Base-by-base conservation (phyloP, 2,797 vertebrate genomes). In the Melanotaenia pygmaea region DNA sequence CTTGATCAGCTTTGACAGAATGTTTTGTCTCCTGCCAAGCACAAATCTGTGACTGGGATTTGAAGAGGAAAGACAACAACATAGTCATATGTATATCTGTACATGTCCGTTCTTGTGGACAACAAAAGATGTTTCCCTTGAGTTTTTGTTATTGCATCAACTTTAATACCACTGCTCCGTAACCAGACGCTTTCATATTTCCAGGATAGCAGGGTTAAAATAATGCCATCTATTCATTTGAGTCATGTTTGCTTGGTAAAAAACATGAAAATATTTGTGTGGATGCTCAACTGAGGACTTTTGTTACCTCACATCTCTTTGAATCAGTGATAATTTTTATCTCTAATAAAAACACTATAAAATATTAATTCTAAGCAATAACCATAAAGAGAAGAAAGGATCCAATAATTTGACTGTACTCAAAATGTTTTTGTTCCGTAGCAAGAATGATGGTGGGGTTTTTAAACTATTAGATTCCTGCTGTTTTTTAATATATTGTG, bases 401-500 rank as follows among this genome's bases (percentile, higher is more conserved):
- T 80, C 57, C 50, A 79, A 76, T 70, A 72, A 88, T 86, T 86
- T 87, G 45, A 71, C 73, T 86, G 68, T 64, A 63, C 86, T 83
- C 59, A 81, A 76, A 85, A 79, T 89, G 86, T 34, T 35, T 84
- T 80, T 76, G 60, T 86, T 88, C 74, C 73, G 67, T 64, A 62
- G 64, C 1, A 8, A 88, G 87, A 84, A 89, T 86, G 89, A 89
- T 58, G 66, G 64, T 9, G 28, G 34, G 74, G 79, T 77, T 88
- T 90, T 91, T 84, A 83, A 90, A 92, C 83, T 80, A 81, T 90
- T 88, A 81, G 75, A 83, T 82, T 88, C 92, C 87, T 45, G 88
- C 89, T 88, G 90, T 74, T 90, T 91, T 92, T 92, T 92, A 92
- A 91, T 92, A 92, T 92, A 88, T 88, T 85, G 78, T 83, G 85